These are phyloP conservation scores for Contarinia nasturtii DNA, from an alignment of 1,140 invertebrate species.

Conservation along the genomic window DNA sequence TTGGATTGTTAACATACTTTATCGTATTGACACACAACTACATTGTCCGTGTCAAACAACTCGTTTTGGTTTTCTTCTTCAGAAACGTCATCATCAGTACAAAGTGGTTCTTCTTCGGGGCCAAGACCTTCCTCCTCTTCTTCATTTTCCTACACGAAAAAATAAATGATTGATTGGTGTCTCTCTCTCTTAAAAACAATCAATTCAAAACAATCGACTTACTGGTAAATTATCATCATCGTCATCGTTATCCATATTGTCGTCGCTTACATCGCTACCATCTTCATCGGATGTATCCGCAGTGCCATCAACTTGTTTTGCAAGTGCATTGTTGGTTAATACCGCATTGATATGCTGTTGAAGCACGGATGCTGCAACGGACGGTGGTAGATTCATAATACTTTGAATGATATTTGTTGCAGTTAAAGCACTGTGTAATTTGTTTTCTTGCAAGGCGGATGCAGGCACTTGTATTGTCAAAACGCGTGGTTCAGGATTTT, in stretches of 20 bases:
- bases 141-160: slow-evolving; percentile 39
- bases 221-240: slow-evolving; percentile 30
- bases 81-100: slow-evolving; percentile 92
- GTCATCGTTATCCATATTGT: slow-evolving; percentile 45
- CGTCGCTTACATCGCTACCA: slow-evolving; percentile 44
- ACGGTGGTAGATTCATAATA: slow-evolving; percentile 60
- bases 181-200: neutral
- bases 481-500: slow-evolving; percentile 42
- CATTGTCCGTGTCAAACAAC: slow-evolving; percentile 95
- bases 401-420: slow-evolving; percentile 61
- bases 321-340: slow-evolving; percentile 26
- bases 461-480: slow-evolving; percentile 72
- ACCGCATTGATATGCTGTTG: slow-evolving; percentile 74
- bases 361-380: slow-evolving; percentile 53
- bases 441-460: slow-evolving; percentile 52
- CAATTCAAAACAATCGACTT: slow-evolving; percentile 27
- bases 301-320: slow-evolving; percentile 44
- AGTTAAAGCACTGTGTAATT: slow-evolving; percentile 39
- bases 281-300: slow-evolving; percentile 60
- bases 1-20: slow-evolving; percentile 40
- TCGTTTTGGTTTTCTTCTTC: slow-evolving; percentile 91
- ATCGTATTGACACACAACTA: slow-evolving; percentile 98
- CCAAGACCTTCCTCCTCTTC: slow-evolving; percentile 50
- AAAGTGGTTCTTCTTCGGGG: slow-evolving; percentile 72
- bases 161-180: too few species aligned